Evolutionary conservation across 2,113 vertebrate species (phyloP).

Genomic region (Colaptes auratus): DNA sequence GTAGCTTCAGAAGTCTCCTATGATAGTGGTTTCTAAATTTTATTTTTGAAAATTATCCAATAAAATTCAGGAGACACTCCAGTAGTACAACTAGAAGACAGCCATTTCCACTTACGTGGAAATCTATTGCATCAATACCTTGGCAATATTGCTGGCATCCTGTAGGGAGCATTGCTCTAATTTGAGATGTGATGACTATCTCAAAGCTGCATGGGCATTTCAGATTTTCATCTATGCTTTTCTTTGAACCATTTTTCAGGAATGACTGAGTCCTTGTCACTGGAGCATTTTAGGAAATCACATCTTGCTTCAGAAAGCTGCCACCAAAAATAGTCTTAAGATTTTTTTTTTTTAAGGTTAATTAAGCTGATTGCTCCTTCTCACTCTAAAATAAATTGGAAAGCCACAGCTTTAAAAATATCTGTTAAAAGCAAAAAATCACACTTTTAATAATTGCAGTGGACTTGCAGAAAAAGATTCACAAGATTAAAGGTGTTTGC

Average conservation of each 20-base stretch:
- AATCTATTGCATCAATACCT: not conserved
- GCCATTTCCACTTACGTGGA: not conserved
- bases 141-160: not conserved
- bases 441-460: not conserved
- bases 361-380: not conserved
- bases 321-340: not conserved
- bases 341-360: not conserved
- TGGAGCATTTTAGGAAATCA: not conserved
- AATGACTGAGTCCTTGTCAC: not conserved
- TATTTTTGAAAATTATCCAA: not conserved
- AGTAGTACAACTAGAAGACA: not conserved
- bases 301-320: not conserved
- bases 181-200: not conserved
- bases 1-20: not conserved
- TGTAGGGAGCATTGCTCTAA: rapidly evolving
- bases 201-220: not conserved
- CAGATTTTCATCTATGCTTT: not conserved
- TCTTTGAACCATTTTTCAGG: not conserved
- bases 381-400: not conserved
- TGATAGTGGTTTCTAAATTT: not conserved
- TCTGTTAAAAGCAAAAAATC: not conserved
- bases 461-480: not conserved
- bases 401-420: not conserved
- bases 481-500: not conserved
- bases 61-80: not conserved